Evolutionary conservation across 2,888 invertebrate genomes (phyloP).

Genomic region (Venusia cambrica): DNA sequence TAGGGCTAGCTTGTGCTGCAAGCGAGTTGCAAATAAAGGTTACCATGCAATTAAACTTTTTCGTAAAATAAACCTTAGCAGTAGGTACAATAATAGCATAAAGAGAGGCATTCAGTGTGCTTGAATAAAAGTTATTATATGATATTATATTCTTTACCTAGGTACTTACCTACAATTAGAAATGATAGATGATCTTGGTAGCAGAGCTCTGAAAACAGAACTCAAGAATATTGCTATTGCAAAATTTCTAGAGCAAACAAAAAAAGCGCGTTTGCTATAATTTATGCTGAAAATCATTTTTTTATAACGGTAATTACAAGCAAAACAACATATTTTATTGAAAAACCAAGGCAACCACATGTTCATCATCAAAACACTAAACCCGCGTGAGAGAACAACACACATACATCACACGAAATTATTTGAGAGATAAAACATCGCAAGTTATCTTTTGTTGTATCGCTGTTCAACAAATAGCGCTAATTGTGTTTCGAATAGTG

Average conservation of each 20-base stretch:
- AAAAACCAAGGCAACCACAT: slow-evolving; percentile 19
- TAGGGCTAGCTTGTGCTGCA: no score
- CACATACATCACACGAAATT: slow-evolving; percentile 35
- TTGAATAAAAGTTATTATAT: no score
- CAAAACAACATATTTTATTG: slow-evolving; percentile 17
- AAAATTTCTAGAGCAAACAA: slow-evolving; percentile 1
- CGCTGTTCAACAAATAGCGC: slow-evolving; percentile 57
- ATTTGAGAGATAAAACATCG: slow-evolving; percentile 37
- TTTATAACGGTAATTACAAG: slow-evolving; percentile 5
- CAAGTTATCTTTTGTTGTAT: slow-evolving; percentile 51
- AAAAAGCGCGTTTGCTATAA: slow-evolving; percentile 22
- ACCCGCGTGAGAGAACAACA: slow-evolving; percentile 35
- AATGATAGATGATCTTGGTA: no score
- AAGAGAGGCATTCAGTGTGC: no score
- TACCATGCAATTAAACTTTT: no score
- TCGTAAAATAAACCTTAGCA: no score
- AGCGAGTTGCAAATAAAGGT: no score
- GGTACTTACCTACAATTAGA: no score
- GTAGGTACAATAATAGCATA: no score
- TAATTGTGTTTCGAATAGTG: slow-evolving; percentile 52
- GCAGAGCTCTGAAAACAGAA: no score
- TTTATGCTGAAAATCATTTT: slow-evolving; percentile 16
- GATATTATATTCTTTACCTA: no score
- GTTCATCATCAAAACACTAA: slow-evolving; percentile 24
- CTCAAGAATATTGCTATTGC: no score